Percentiles rank a stretch among this genome's conserved stretches.
phyloP scores from a whole-genome alignment of 2,888 invertebrate species.

The Synergus laeviventris region DNA sequence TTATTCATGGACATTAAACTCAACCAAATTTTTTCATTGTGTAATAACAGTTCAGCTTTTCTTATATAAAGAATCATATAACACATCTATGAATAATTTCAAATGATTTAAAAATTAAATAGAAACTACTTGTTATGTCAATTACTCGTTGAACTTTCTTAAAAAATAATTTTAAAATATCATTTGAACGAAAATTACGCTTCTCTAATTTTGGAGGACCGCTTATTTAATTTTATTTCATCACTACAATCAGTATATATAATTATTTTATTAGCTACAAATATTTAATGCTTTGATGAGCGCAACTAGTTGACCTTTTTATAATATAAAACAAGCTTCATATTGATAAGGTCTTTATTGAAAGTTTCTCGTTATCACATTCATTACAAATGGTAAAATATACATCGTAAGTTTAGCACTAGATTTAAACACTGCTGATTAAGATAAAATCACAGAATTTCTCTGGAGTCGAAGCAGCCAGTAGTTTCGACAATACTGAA shows the following conservation, averaged over 20 bases:
- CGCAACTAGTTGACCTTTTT: background rate
- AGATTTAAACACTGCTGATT: background rate
- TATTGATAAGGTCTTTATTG: background rate
- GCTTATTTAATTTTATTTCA: background rate
- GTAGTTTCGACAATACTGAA: conserved; percentile 33
- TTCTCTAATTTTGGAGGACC: background rate
- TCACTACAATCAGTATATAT: background rate
- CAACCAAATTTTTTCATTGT: no score
- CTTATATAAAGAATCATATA: background rate
- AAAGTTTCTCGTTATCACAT: conserved; percentile 16
- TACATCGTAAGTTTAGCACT: conserved; percentile 24
- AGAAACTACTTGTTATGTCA: background rate
- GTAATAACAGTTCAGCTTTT: background rate
- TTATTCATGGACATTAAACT: background rate
- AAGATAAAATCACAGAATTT: conserved; percentile 39
- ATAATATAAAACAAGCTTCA: background rate
- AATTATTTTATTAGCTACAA: background rate
- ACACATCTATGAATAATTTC: background rate
- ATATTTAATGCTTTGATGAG: background rate
- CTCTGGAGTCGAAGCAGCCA: conserved; percentile 23
- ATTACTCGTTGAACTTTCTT: background rate
- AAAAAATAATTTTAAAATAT: background rate
- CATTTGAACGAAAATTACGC: background rate
- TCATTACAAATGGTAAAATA: conserved; percentile 12
- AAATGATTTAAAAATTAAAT: background rate